Evolutionary conservation across 1,140 invertebrate genomes (phyloP).

Genomic region (Drosophila melanica): DNA sequence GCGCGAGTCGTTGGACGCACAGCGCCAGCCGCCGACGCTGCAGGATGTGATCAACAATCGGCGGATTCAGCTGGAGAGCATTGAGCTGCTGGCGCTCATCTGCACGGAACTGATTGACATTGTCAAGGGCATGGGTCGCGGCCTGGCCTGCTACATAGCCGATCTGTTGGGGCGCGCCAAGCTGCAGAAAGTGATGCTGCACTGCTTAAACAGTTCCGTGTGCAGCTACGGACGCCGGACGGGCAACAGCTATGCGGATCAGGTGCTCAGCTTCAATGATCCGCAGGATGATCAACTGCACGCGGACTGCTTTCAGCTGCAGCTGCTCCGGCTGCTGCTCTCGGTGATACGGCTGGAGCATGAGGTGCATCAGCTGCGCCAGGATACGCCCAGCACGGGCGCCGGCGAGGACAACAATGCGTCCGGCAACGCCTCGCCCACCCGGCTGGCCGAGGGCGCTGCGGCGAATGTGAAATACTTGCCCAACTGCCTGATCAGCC

Average conservation of each 20-base stretch:
- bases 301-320: conserved; percentile 91
- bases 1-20: conserved; percentile 85
- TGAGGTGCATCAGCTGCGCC: conserved; percentile 86
- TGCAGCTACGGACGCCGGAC: conserved; percentile 79
- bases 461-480: conserved; percentile 86
- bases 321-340: conserved; percentile 88
- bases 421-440: conserved; percentile 73
- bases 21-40: conserved; percentile 87
- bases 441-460: conserved; percentile 63
- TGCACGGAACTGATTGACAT: conserved; percentile 92
- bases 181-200: conserved; percentile 94
- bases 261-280: conserved; percentile 93
- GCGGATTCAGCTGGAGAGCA: conserved; percentile 90
- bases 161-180: conserved; percentile 93
- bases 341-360: conserved; percentile 92
- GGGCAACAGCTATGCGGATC: conserved; percentile 89
- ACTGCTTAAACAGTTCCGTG: conserved; percentile 92
- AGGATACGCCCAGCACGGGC: conserved; percentile 77
- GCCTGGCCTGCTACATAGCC: conserved; percentile 92
- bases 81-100: conserved; percentile 91
- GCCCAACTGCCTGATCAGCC: conserved; percentile 88
- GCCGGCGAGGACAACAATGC: conserved; percentile 39
- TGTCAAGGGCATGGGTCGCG: conserved; percentile 92
- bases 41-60: conserved; percentile 91
- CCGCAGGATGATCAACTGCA: conserved; percentile 87